Evolutionary conservation across 2,113 vertebrate genomes (phyloP).

Genomic region (Gambusia affinis): DNA sequence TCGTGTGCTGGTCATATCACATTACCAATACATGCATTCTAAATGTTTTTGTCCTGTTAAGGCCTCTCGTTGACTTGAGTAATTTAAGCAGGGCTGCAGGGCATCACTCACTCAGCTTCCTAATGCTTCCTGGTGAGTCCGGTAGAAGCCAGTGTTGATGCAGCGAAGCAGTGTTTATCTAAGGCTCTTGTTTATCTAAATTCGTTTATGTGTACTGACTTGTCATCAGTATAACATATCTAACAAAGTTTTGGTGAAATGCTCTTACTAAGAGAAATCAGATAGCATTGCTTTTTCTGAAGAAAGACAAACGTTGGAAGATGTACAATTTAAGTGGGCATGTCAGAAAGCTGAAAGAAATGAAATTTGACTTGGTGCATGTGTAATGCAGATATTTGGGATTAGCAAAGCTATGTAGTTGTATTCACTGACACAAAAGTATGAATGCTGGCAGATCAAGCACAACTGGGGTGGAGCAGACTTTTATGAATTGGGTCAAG

Average conservation of each 20-base stretch:
- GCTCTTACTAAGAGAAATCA: background rate
- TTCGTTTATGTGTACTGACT: background rate
- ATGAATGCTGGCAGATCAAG: background rate
- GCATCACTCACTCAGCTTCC: slow-evolving; percentile 47
- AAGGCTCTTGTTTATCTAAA: background rate
- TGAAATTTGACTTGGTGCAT: slow-evolving; percentile 9
- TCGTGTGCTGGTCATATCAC: slow-evolving; percentile 35
- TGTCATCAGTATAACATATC: background rate
- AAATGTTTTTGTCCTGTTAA: slow-evolving; percentile 64
- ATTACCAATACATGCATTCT: slow-evolving; percentile 67
- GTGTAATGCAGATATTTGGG: slow-evolving; percentile 1
- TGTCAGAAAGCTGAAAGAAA: background rate
- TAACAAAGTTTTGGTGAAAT: background rate
- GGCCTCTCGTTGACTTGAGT: slow-evolving; percentile 49
- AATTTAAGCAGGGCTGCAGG: slow-evolving; percentile 56
- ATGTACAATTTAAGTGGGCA: background rate
- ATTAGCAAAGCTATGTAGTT: background rate
- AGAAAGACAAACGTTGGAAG: background rate
- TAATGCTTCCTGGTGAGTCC: slow-evolving; percentile 51
- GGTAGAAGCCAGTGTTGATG: slow-evolving; percentile 5
- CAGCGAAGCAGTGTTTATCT: background rate
- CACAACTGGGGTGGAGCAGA: background rate
- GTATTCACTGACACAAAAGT: background rate
- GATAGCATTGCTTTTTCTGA: background rate
- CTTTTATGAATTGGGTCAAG: slow-evolving; percentile 5